Conservation (phyloP, 1,140 invertebrate species). For the Leptinotarsa defecta region DNA sequence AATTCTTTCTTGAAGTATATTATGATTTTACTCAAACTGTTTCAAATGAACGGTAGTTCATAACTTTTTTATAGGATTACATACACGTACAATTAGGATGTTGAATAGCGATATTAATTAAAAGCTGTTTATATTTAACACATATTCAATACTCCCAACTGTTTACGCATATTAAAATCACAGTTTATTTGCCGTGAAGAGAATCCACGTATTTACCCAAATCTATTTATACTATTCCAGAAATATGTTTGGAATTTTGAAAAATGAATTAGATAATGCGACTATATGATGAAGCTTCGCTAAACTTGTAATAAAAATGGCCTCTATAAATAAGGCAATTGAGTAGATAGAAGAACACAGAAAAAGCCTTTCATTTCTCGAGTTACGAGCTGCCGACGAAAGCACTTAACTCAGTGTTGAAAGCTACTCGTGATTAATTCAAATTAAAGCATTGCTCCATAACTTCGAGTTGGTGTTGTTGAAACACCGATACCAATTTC, state of each 20-base stretch:
- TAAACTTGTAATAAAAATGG: conserved; percentile 36
- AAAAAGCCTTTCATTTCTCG: conserved; percentile 35
- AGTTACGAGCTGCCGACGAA: conserved; percentile 49
- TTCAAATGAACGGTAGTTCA: too few species aligned
- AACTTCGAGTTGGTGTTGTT: neutral
- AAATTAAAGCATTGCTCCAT: conserved; percentile 26
- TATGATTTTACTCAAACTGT: too few species aligned
- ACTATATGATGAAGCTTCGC: conserved; percentile 38
- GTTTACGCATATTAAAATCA: conserved; percentile 19
- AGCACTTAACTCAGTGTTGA: conserved; percentile 42
- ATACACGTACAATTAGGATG: neutral
- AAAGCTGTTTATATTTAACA: conserved; percentile 10
- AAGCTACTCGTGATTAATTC: conserved; percentile 36
- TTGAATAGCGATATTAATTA: neutral
- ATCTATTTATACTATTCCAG: conserved; percentile 38
- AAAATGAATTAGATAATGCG: conserved; percentile 45
- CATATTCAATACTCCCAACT: neutral
- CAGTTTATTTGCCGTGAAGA: conserved; percentile 35
- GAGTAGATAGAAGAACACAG: conserved; percentile 24
- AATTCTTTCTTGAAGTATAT: too few species aligned
- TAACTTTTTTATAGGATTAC: too few species aligned
- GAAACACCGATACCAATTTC: neutral
- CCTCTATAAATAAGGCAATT: conserved; percentile 44
- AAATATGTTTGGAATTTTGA: conserved; percentile 44
- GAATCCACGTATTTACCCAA: conserved; percentile 35